Base-by-base conservation (phyloP, 2,888 invertebrate species). In the Acronicta alni region DNA sequence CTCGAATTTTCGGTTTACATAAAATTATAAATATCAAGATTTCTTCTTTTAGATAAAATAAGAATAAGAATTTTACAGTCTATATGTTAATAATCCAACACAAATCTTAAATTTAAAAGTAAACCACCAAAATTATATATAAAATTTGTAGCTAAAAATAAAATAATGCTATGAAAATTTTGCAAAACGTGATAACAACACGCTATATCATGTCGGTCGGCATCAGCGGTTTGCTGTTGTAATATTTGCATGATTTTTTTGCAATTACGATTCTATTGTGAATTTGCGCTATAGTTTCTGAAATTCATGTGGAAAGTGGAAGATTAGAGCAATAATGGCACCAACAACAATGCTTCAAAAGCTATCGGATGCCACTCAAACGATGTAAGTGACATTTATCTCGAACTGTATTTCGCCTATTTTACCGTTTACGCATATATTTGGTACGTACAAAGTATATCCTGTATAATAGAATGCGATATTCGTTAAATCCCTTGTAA, bases 271-370 rank as follows among this genome's bases (percentile, higher is more conserved):
- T 82, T 67, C 64, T 75, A 65, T 73, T 77, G 64, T 75, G 58
- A 74, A 73, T 75, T 82, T 59, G 68, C 52, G 52, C 23, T 51
- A 55, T 64, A 67, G 58, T 78, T 80, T 63, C 65, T 77, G 65
- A 79, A 85, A 87, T 92, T 88, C 77, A 92, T 92, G 90, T 84
- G 77, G 81, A 87, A 80, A 83, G 72, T 84, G 71, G 69, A 84
- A 76, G 75, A 78, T 74, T 87, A 85, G 66, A 80, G 59, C 73
- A 76, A 79, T 77, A 69, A 92, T 91, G 90, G 90, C 91, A 85
- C 89, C 91, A 70, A 86, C 87, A 58, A 89, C 89, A 78, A 91
- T 91, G 89, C 90, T 91, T 82, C 89, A 90, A 60, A 92, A 93
- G 82, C 88, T 93, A 66, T 80, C 90, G 80, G 91, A 92, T 68